phyloP scores from a whole-genome alignment of 2,113 vertebrate species.

The Collichthys lucidus region DNA sequence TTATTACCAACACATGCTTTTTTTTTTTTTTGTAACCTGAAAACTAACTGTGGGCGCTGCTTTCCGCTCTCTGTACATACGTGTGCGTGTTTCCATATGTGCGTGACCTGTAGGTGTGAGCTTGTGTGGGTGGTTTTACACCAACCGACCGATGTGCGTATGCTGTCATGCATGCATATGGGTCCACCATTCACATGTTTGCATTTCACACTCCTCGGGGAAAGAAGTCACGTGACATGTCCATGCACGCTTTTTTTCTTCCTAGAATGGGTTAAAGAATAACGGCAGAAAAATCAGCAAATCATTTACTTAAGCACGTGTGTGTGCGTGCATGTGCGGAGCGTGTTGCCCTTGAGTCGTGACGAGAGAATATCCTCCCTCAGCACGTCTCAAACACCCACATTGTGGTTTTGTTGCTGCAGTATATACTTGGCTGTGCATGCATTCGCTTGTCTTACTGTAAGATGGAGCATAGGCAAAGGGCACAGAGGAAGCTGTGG shows the following conservation, averaged over 20 bases:
- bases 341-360: conserved; percentile 61
- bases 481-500: not conserved
- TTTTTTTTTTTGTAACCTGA: not conserved
- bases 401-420: conserved; percentile 44
- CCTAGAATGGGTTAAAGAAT: conserved; percentile 37
- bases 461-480: conserved; percentile 8
- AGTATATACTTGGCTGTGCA: conserved; percentile 9
- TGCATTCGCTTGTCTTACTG: conserved; percentile 18
- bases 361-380: conserved; percentile 64
- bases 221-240: conserved; percentile 44
- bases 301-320: conserved; percentile 10
- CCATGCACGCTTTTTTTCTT: conserved; percentile 23
- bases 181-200: conserved; percentile 26
- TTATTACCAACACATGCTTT: not conserved
- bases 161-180: conserved; percentile 14
- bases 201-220: conserved; percentile 38
- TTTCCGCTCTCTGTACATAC: conserved; percentile 49
- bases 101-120: conserved; percentile 25
- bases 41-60: conserved; percentile 31
- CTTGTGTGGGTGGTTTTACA: conserved; percentile 50
- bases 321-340: conserved; percentile 1
- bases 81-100: conserved; percentile 45
- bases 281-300: conserved; percentile 20
- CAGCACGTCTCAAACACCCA: conserved; percentile 66
- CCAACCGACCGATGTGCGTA: conserved; percentile 1